Base-by-base conservation (phyloP, 2,888 invertebrate genomes). In the Byasa hedistus region DNA sequence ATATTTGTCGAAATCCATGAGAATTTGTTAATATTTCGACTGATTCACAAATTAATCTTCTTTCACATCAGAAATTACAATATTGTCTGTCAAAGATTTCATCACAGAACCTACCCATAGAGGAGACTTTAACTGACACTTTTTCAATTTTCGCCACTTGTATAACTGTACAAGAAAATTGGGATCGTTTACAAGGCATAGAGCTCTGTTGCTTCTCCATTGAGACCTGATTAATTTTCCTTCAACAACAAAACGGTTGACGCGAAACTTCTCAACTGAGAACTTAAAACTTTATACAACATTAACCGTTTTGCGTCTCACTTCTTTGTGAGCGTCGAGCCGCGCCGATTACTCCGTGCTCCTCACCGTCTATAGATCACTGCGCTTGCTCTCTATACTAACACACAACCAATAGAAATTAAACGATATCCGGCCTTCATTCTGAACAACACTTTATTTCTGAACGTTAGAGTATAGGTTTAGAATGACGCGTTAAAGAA, bases 281-380 rank as follows among this genome's bases (percentile, higher is more conserved):
- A 39, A 10, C 10, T 15, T 39, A 15, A 32, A 32, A 32, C 7
- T 10, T 39, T 39, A 12, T 39, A 39, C 2, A 12, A 39, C 12
- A 12, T 15, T n/a, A 57, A 58, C 66, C 65, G 27, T 58, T 57
- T 66, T 65, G 60, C 60, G 61, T 79, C 70, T 70, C 70, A 82
- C 75, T 71, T 85, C 83, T 86, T 67, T 84, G 82, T 60, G 70
- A 72, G 70, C 76, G 83, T 83, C 81, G 81, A 76, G 75, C 75
- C 76, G 79, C 79, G 74, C 74, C 76, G 83, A 82, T 82, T 80
- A 76, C 79, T 75, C 78, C 80, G 77, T 78, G 80, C 80, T 72
- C 77, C 74, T 77, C 78, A 79, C 84, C 82, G 82, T 82, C 89
- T 86, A 86, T 87, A 87, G 79, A 86, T 88, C 85, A 87, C 83